phyloP scores from a whole-genome alignment of 2,113 vertebrate species.

The Coturnix japonica region DNA sequence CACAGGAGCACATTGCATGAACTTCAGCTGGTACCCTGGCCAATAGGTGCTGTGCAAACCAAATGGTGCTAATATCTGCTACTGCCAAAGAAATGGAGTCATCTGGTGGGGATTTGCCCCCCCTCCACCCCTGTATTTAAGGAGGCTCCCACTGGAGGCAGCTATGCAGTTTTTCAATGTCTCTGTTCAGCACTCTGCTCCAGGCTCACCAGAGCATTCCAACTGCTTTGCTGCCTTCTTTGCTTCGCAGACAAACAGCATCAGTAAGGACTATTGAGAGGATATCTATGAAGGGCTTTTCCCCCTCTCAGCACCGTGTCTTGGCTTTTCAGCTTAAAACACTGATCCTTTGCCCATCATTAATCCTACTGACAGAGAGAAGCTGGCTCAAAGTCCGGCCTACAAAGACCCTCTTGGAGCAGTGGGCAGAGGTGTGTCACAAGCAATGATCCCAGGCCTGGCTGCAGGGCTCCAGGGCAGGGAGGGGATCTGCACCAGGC shows the following conservation, averaged over 20 bases:
- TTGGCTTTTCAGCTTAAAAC: background rate
- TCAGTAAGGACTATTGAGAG: background rate
- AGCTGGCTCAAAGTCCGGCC: background rate
- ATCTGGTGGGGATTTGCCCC: background rate
- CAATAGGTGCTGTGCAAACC: background rate
- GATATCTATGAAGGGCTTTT: background rate
- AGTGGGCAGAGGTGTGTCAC: background rate
- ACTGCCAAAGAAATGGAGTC: background rate
- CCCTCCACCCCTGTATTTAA: background rate
- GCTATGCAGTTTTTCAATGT: background rate
- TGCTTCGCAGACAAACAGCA: background rate
- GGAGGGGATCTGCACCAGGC: background rate
- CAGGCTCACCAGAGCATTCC: no score
- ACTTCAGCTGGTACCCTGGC: background rate
- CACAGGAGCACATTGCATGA: background rate
- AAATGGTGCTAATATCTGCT: background rate
- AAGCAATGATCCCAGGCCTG: accelerated
- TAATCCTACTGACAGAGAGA: background rate
- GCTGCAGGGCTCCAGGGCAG: background rate
- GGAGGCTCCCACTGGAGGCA: background rate
- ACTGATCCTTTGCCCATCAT: background rate
- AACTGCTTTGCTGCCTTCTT: background rate
- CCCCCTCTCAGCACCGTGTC: background rate
- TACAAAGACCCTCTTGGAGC: conserved; percentile 6
- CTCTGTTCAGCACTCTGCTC: background rate